Evolutionary conservation across 2,113 vertebrate species (phyloP), one percentile per base, ranked within the genome.

Genomic region (Mola mola): DNA sequence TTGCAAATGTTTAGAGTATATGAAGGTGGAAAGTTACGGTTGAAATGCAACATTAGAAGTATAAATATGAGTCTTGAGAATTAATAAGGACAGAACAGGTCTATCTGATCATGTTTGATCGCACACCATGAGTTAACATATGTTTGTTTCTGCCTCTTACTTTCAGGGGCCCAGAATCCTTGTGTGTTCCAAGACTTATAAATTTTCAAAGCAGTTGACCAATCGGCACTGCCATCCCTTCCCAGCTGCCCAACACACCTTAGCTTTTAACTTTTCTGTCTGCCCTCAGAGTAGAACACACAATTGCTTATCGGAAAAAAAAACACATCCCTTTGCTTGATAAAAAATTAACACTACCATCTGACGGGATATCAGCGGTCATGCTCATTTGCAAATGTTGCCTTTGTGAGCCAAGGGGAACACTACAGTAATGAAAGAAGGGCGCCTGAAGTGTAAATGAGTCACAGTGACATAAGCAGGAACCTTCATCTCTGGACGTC

Each of bases 121-220:
- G 79, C 79, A 78, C 60, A 29, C 61, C 64, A 86, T 58, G 81
- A 77, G 89, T 91, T 91, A 88, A 91, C 77, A 11, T 36, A 10
- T 44, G 19, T 28, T 42, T 66, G 7, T 16, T 47, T 40, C 58
- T 55, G 43, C 52, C 69, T 66, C 79, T 90, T 88, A 71, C 83
- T 77, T 90, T 85, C 13, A 92, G 92, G 87, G 93, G 90, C 92
- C 91, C 84, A 84, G 83, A 90, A 92, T 88, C 87, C 92, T 89
- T 92, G 92, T 93, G 90, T 91, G 92, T 93, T 94, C n/a, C 91
- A 95, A 92, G 89, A 90, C 92, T 92, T 89, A 86, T 86, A 92
- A 93, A 93, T 93, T 94, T 96, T 96, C 95, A 96, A 96, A 96
- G 94, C 81, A 79, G 90, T 91, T 76, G 33, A 64, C 74, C 72